Base-by-base conservation (phyloP, 2,888 invertebrate genomes). In the Coecobrya sp. region DNA sequence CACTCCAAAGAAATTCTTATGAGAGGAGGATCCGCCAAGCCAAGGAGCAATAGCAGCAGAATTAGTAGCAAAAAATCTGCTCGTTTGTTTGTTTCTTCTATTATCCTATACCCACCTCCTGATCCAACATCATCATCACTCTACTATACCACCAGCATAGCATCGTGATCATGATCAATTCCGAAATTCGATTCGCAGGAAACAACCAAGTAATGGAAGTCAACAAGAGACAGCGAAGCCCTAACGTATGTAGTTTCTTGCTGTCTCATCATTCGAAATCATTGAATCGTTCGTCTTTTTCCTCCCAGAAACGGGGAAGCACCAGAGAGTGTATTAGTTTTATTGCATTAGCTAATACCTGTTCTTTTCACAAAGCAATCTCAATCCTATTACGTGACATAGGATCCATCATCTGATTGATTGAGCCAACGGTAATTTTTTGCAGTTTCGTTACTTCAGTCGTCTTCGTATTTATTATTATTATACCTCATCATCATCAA, bases 401-500 rank as follows among this genome's bases (percentile, higher is more conserved):
- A 76, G 76, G 76, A 89, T 79, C 79, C 27, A 79, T 79, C 79
- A 27, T 59, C 59, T 89, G 89, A 89, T 89, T 89, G 89, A 89
- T 85, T 89, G 89, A 76, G 27, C n/a, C 70, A 89, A 89, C 89
- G 89, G 89, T 89, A 89, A 85, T 89, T 49, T 89, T 49, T 89
- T 22, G 42, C 45, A 88, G 84, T 85, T 85, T 76, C n/a, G 87
- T 59, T 70, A 89, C 59, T 85, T 89, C 70, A 59, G 89, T 76
- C 73, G 82, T 82, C 55, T 1, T 79, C 68, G 65, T 52, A 89
- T 52, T 62, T 45, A 49, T 79, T 65, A 79, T 87, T 79, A 76
- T 89, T 89, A 89, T 30, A 11, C 45, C 27, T 27, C 49, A 79
- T 79, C 73, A 36, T 42, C 79, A 79, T 79, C 79, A 52, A n/a